phyloP scores from a whole-genome alignment of 2,888 invertebrate genomes.

The Hyppa rectilinea region DNA sequence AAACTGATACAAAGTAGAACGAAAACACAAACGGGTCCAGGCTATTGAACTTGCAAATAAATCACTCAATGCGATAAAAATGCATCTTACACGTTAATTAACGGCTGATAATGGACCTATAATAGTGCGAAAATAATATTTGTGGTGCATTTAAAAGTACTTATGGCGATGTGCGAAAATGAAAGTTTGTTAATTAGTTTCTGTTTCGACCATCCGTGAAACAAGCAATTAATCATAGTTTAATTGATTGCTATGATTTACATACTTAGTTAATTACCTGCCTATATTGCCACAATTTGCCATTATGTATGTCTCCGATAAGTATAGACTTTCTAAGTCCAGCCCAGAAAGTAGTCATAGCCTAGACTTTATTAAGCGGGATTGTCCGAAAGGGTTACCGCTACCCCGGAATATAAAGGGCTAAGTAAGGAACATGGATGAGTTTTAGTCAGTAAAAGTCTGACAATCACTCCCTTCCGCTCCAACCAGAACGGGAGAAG shows the following conservation, averaged over 20 bases:
- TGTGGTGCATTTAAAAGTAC: conserved; percentile 9
- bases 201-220: conserved; percentile 30
- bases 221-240: conserved; percentile 36
- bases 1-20: not conserved
- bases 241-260: conserved; percentile 33
- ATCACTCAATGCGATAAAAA: conserved; percentile 42
- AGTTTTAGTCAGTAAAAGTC: no score
- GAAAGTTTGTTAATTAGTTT: conserved; percentile 39
- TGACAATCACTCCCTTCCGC: no score
- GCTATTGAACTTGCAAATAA: conserved; percentile 59
- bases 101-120: not conserved
- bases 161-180: conserved; percentile 20
- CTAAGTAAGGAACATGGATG: no score
- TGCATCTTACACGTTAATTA: not conserved
- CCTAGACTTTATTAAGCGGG: no score
- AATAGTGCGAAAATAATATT: conserved; percentile 6
- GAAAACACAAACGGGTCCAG: conserved; percentile 19
- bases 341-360: no score
- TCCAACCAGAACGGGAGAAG: no score
- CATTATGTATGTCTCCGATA: not conserved
- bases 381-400: no score
- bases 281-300: not conserved
- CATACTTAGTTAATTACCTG: not conserved
- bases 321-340: not conserved
- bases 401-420: no score